Conservation (phyloP, 2,797 vertebrate genomes). For the Catharus ustulatus region DNA sequence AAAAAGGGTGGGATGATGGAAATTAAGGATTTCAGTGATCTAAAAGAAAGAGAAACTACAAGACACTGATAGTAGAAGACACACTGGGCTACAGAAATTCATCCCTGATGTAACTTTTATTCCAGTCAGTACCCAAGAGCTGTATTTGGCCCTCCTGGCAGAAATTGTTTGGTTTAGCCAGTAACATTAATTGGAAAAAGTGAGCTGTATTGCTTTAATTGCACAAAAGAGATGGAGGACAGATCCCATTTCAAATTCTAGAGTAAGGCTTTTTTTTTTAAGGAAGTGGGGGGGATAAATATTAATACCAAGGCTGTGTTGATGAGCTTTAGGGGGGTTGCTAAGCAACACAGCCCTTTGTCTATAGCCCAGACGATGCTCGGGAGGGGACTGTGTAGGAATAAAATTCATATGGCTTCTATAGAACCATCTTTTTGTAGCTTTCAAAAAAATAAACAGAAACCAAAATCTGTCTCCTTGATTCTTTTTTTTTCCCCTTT, state of each 20-base stretch:
- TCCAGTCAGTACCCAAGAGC: background rate
- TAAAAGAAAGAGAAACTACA: background rate
- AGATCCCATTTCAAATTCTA: constrained; percentile 70
- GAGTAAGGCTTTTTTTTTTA: constrained; percentile 49
- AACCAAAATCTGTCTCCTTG: constrained; percentile 13
- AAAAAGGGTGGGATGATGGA: background rate
- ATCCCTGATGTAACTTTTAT: background rate
- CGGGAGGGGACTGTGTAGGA: constrained; percentile 1
- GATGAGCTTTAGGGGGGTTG: constrained; percentile 78
- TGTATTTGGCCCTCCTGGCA: background rate
- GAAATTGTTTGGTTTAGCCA: background rate
- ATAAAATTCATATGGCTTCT: constrained; percentile 57
- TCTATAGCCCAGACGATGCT: constrained; percentile 63
- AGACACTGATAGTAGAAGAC: background rate
- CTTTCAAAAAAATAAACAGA: constrained; percentile 17
- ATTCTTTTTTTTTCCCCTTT: background rate
- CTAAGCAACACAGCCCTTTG: constrained; percentile 77
- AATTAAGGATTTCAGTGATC: background rate
- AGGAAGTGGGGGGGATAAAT: constrained; percentile 60
- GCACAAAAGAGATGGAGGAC: constrained; percentile 33
- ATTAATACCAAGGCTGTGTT: constrained; percentile 76
- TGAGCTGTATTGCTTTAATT: background rate
- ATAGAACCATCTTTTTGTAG: constrained; percentile 20
- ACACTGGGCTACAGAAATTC: background rate
- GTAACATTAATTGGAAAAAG: background rate